Conservation (phyloP, 2,888 invertebrate genomes). For the Hirtodrosophila cameraria region DNA sequence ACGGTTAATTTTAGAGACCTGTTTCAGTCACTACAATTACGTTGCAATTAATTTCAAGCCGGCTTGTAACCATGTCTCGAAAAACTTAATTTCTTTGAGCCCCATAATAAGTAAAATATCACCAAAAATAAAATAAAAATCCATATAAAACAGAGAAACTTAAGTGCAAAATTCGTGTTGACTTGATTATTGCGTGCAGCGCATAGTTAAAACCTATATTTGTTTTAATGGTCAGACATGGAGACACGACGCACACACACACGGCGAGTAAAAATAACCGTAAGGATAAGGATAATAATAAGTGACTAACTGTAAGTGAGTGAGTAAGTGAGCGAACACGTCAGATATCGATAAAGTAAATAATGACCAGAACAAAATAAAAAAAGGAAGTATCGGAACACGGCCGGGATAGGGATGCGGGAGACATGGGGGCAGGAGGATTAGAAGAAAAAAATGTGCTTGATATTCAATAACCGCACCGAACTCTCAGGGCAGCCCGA, state of each 20-base stretch:
- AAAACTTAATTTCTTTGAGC: not conserved
- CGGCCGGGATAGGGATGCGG: not conserved
- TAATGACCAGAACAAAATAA: conserved; percentile 65
- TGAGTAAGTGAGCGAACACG: conserved; percentile 58
- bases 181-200: conserved; percentile 48
- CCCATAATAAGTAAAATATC: too few relatives aligned
- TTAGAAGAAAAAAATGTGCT: conserved; percentile 56
- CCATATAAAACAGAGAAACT: conserved; percentile 44
- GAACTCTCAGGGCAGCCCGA: conserved; percentile 25
- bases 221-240: conserved; percentile 53
- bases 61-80: not conserved
- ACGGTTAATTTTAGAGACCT: too few relatives aligned
- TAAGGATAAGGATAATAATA: conserved; percentile 67
- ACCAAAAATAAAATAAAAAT: conserved; percentile 3
- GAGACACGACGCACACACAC: conserved; percentile 4
- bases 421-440: not conserved
- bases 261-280: conserved; percentile 53
- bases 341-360: conserved; percentile 77
- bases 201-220: conserved; percentile 67
- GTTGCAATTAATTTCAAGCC: not conserved
- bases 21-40: too few relatives aligned
- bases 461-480: conserved; percentile 73
- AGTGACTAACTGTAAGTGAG: conserved; percentile 70
- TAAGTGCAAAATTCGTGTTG: conserved; percentile 40
- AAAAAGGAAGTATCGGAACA: conserved; percentile 1